Percentiles rank a stretch among this genome's conserved stretches.
phyloP scores from a whole-genome alignment of 1,140 invertebrate genomes.

The Tetranychus urticae region DNA sequence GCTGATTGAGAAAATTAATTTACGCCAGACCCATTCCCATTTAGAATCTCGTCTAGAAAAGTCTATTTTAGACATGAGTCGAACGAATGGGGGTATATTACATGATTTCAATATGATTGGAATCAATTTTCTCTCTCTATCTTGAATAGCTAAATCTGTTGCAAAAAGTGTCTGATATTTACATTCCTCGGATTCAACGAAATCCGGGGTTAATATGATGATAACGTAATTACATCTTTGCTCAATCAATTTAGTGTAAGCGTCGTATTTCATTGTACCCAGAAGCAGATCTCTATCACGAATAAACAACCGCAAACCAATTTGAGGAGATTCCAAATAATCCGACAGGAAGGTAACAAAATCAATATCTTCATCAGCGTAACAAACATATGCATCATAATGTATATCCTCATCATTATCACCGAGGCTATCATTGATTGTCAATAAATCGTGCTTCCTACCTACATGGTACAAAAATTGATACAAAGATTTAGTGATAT shows the following conservation, averaged over 20 bases:
- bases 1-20: constrained; percentile 17
- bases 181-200: constrained; percentile 18
- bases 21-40: constrained; percentile 20
- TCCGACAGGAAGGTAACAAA: constrained; percentile 19
- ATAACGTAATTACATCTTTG: constrained; percentile 20
- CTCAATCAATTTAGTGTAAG: constrained; percentile 20
- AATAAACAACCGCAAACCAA: constrained; percentile 19
- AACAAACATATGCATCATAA: constrained; percentile 23
- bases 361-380: constrained; percentile 18
- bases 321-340: constrained; percentile 16
- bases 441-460: background rate
- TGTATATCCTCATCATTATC: background rate
- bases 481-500: background rate
- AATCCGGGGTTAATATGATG: constrained; percentile 20
- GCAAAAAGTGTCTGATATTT: constrained; percentile 23
- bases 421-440: background rate
- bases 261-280: constrained; percentile 17
- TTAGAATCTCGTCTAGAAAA: constrained; percentile 17
- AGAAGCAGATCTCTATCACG: constrained; percentile 19
- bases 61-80: constrained; percentile 20
- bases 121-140: constrained; percentile 16
- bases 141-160: constrained; percentile 10
- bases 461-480: background rate
- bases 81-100: constrained; percentile 18
- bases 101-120: constrained; percentile 19